Evolutionary conservation across 2,113 vertebrate species (phyloP).

Genomic region (Peromyscus polionotus): DNA sequence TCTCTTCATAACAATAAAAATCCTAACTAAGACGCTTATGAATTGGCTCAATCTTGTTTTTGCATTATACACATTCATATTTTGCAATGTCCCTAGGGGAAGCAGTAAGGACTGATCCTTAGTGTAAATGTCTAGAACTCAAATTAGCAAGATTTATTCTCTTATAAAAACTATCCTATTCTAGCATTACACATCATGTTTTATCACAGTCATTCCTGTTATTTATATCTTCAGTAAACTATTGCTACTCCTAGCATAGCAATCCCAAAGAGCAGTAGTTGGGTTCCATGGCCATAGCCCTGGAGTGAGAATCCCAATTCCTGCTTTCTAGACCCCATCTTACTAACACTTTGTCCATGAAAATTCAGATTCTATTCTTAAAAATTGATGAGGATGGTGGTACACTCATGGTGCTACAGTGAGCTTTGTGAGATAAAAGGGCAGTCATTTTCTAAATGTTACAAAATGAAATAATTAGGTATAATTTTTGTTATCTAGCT

Average conservation of each 20-base stretch:
- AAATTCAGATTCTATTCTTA: not conserved
- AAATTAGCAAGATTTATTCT: constrained; percentile 3
- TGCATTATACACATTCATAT: fast-evolving
- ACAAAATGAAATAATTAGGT: not conserved
- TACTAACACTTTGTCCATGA: not conserved
- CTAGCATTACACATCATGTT: not conserved
- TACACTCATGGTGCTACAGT: not conserved
- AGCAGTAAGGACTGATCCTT: not conserved
- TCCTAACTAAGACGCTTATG: not conserved
- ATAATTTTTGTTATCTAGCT: not conserved
- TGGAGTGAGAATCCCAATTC: not conserved
- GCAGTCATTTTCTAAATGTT: not conserved
- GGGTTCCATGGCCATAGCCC: not conserved
- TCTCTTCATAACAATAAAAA: no score
- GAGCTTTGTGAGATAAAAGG: not conserved
- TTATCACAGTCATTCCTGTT: not conserved
- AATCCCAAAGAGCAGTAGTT: not conserved
- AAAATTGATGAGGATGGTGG: not conserved
- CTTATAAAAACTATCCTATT: not conserved
- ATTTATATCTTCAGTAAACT: constrained; percentile 43
- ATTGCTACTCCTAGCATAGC: not conserved
- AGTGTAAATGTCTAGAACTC: constrained; percentile 6
- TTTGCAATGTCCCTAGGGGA: not conserved
- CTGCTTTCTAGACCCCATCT: not conserved
- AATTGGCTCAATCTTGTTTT: not conserved